phyloP scores from a whole-genome alignment of 2,113 vertebrate genomes.

The Gopherus evgoodei region DNA sequence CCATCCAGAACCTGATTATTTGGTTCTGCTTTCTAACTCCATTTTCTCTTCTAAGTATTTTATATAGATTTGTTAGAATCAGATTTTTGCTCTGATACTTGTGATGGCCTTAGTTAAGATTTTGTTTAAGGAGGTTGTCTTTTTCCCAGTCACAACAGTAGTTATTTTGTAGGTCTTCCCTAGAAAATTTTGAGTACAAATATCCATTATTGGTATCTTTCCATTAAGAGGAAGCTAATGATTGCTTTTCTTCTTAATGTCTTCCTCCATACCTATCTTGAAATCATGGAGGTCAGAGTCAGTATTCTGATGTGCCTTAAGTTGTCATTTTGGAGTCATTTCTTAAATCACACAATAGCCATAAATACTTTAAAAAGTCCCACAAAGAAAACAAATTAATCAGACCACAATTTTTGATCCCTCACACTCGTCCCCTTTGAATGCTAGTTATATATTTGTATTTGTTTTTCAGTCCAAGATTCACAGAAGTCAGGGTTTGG shows the following conservation, averaged over 20 bases:
- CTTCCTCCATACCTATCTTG: neutral
- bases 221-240: neutral
- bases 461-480: neutral
- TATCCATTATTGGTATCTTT: neutral
- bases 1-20: neutral
- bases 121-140: neutral
- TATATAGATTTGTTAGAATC: neutral
- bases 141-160: neutral
- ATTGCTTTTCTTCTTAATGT: neutral
- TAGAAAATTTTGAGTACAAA: neutral
- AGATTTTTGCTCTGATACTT: neutral
- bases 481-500: neutral
- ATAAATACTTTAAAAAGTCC: neutral
- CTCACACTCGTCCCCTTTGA: neutral
- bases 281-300: neutral
- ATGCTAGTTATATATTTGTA: neutral
- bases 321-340: neutral
- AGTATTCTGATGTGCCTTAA: neutral
- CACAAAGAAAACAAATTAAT: neutral
- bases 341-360: neutral
- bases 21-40: neutral
- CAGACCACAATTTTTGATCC: neutral
- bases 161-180: neutral
- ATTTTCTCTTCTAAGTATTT: neutral
- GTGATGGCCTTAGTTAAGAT: neutral